Evolutionary conservation across 2,888 invertebrate genomes (phyloP).

Genomic region (Drosophila greeni): DNA sequence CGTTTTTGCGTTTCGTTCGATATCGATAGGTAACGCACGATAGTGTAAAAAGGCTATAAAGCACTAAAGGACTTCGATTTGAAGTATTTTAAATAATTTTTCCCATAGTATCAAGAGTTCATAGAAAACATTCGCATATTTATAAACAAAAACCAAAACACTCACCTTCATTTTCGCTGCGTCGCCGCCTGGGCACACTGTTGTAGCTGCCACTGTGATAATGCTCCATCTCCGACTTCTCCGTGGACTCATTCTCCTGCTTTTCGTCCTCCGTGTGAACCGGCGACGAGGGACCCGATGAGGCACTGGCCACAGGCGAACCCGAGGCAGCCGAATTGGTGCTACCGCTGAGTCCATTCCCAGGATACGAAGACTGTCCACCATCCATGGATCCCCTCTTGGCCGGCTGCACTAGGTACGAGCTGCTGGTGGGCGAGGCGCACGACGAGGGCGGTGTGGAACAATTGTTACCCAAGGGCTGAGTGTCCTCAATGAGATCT

Average conservation of each 20-base stretch:
- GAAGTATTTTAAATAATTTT: not conserved
- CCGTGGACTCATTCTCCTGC: slow-evolving; percentile 81
- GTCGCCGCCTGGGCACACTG: slow-evolving; percentile 70
- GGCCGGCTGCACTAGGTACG: slow-evolving; percentile 51
- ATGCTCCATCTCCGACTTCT: slow-evolving; percentile 78
- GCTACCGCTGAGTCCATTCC: slow-evolving; percentile 65
- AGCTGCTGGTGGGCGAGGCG: slow-evolving; percentile 59
- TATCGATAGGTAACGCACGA: too few species aligned
- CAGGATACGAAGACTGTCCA: slow-evolving; percentile 42
- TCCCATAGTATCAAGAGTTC: not conserved
- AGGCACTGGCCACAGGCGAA: slow-evolving; percentile 77
- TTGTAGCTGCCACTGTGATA: slow-evolving; percentile 53
- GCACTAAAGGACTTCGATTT: too few species aligned
- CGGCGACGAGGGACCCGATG: slow-evolving; percentile 79
- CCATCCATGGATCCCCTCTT: slow-evolving; percentile 74
- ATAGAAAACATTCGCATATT: not conserved
- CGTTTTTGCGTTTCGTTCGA: too few species aligned
- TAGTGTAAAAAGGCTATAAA: too few species aligned
- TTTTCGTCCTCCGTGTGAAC: slow-evolving; percentile 80
- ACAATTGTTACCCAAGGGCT: slow-evolving; percentile 45
- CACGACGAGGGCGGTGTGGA: slow-evolving; percentile 69
- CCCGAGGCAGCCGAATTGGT: slow-evolving; percentile 73
- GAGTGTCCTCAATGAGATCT: slow-evolving; percentile 75
- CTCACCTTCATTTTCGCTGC: slow-evolving; percentile 78
- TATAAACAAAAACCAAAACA: slow-evolving; percentile 9